Evolutionary conservation across 1,140 invertebrate genomes (phyloP), one percentile per base, ranked within the genome.

Genomic region (Chionoecetes opilio): DNA sequence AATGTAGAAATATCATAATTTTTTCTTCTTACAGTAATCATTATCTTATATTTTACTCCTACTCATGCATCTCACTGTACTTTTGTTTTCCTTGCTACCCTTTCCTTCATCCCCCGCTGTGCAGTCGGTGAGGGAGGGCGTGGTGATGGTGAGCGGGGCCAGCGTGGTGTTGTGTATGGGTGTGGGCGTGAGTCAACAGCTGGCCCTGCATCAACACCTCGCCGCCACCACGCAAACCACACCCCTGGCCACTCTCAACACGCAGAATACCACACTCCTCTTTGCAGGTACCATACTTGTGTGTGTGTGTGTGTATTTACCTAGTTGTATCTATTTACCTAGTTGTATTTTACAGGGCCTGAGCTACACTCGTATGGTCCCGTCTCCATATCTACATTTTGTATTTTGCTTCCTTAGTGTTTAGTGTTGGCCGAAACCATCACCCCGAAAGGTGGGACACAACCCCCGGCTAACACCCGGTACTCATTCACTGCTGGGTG

Each of bases 131-230:
- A 29, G 82, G 26, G 93, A 26, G 14, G 86, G 88, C 26, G 35
- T 91, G 41, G 86, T 53, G 86, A 85, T 82, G 88, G 85, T 29
- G 0, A 34, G 82, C 29, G 37, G 82, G 31, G 88, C 94, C n/a
- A 95, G 94, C 34, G 82, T 90, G 14, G 93, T 92, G 14, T 34
- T 93, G 41, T 93, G 94, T 31, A 84, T 94, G 37, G 94, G 93
- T 21, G 96, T 93, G 34, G 94, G 94, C 37, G 89, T 95, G 26
- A 91, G 86, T 32, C 86, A 96, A 34, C 92, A 93, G 92, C 75
- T 95, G n/a, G 93, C 92, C 26, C 41, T 91, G 6, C 92, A 94
- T 63, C 92, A 94, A 5, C 91, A 87, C n/a, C 53, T 94, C 5
- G 94, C 93, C 3, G 82, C 46, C 21, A 91, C 94, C 34, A 90